Evolutionary conservation across 53 echinoderm and acorn worm species (phyloP).

Genomic region (Echinarachnius parma): DNA sequence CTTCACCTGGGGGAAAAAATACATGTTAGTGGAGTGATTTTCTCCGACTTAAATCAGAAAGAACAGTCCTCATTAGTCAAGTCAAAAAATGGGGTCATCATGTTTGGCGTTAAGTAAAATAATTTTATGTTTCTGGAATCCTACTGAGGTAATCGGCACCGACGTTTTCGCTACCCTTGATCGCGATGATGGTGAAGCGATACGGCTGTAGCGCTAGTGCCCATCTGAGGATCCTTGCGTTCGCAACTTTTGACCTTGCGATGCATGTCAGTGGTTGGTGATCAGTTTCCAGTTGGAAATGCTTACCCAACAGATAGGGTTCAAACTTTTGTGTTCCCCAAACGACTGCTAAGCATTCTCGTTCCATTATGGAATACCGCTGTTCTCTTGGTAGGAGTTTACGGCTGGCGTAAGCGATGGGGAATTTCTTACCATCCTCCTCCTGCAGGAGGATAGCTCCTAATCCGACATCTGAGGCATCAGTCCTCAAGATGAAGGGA

Average conservation of each 20-base stretch:
- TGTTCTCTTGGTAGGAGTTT: slow-evolving; percentile 20
- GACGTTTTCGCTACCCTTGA: slow-evolving; percentile 8
- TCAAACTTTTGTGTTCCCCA: slow-evolving; percentile 27
- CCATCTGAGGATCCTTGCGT: slow-evolving; percentile 6
- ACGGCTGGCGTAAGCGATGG: slow-evolving; percentile 18
- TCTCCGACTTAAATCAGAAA: no score
- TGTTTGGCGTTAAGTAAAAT: no score
- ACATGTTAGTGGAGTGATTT: no score
- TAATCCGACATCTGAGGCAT: slow-evolving; percentile 9
- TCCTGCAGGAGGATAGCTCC: slow-evolving; percentile 16
- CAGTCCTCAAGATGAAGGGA: slow-evolving; percentile 5
- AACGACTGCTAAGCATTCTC: slow-evolving; percentile 7
- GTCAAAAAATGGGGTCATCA: no score
- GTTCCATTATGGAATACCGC: slow-evolving; percentile 17
- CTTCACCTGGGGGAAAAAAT: no score
- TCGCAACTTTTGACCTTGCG: slow-evolving; percentile 4
- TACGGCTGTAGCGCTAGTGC: slow-evolving; percentile 13
- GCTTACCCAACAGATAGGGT: slow-evolving; percentile 6
- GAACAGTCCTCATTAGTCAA: no score
- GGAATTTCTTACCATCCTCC: slow-evolving; percentile 3
- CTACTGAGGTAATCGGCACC: slow-evolving; percentile 33
- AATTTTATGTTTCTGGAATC: slow-evolving; percentile 18
- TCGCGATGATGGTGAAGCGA: slow-evolving; percentile 3
- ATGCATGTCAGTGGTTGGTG: slow-evolving; percentile 18
- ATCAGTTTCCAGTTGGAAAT: slow-evolving; percentile 15